phyloP scores from a whole-genome alignment of 2,113 vertebrate species.

The Camelus bactrianus region DNA sequence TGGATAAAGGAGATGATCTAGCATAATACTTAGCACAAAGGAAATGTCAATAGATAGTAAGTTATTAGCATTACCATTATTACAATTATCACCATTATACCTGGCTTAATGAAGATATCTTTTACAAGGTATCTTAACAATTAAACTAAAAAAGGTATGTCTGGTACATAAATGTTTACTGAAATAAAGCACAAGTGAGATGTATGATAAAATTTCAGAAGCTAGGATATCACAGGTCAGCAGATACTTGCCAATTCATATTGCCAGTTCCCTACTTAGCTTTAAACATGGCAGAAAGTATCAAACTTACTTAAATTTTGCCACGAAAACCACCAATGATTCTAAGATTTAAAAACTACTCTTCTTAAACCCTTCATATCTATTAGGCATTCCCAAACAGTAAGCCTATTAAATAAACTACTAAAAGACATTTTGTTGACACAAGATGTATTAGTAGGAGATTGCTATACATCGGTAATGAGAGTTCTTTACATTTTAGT shows the following conservation, averaged over 20 bases:
- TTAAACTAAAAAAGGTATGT: background rate
- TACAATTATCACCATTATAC: background rate
- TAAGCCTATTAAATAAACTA: background rate
- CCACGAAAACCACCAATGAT: background rate
- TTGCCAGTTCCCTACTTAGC: background rate
- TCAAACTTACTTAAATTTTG: background rate
- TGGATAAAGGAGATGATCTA: background rate
- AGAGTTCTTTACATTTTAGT: background rate
- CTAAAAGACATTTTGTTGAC: background rate
- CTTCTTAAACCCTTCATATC: background rate
- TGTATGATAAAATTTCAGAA: background rate
- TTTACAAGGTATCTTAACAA: background rate
- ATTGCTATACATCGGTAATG: background rate
- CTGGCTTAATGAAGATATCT: background rate
- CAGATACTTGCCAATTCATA: background rate
- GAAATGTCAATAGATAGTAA: background rate
- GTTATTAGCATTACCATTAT: background rate
- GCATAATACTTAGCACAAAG: background rate
- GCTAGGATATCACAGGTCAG: background rate
- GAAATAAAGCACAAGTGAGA: background rate
- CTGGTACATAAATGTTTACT: background rate
- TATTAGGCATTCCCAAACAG: background rate
- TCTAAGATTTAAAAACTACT: background rate
- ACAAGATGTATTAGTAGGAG: background rate
- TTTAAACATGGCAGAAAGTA: slow-evolving; percentile 1